Evolutionary conservation across 2,888 invertebrate species (phyloP), one percentile per base, ranked within the genome.

Genomic region (Gymnocheta viridis): DNA sequence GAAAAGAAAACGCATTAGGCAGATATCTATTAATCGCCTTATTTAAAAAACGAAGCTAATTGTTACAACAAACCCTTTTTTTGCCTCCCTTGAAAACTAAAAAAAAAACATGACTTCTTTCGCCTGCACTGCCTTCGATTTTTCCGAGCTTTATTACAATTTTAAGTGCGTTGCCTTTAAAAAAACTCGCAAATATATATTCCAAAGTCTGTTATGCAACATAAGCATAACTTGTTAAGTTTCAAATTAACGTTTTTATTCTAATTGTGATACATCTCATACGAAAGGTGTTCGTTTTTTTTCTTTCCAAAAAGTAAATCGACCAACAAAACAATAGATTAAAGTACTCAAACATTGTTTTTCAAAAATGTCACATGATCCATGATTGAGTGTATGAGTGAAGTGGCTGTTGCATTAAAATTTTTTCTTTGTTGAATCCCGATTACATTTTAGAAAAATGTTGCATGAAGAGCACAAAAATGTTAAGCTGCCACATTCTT

Each of bases 371-470:
- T 74, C 74, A 81, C 64, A 66, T 62, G 62, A 69, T 54, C 51
- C 54, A 2, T 60, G 49, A 81, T 81, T 69, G 74, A 81, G 80
- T 81, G 60, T 9, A n/a, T 4, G 60, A 54, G 29, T 54, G 51
- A 54, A 74, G 51, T 64, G 64, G 54, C 56, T 35, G 41, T 12
- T 24, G 66, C 35, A 69, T 35, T 72, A 19, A 49, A 47, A 35
- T 32, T 17, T 27, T n/a, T 32, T 12, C 22, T 27, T 35, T 67
- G 24, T 14, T n/a, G 38, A 14, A 9, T 6, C 27, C 27, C 44
- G 19, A 32, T 32, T 72, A 47, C 51, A 14, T 17, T 38, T 12
- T n/a, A 14, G 17, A 44, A 47, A 14, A 22, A 67, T 19, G 4
- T 41, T 49, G 9, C 49, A 14, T 51, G 62, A 74, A 51, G 49